These are phyloP conservation scores for Rugalucina vietnamica DNA, from an alignment of 2,888 invertebrate species.

Conservation along the genomic window DNA sequence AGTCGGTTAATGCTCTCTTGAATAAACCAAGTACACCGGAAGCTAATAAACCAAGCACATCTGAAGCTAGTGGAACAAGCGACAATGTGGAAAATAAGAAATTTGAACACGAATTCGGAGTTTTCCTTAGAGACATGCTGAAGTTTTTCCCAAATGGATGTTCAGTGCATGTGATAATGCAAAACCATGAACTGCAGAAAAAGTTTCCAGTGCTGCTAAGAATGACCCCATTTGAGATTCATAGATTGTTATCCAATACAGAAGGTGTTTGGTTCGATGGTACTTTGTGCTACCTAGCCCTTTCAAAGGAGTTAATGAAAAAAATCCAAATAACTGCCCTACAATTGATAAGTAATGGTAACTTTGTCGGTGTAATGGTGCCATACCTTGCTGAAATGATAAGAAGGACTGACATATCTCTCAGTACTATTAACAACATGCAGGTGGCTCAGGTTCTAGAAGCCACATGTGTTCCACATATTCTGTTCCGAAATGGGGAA, in stretches of 20 bases:
- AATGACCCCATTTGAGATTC: neutral
- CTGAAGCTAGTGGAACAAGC: neutral
- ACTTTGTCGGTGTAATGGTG: neutral
- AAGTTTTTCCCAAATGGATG: neutral
- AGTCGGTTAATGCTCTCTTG: neutral
- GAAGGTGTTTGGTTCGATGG: neutral
- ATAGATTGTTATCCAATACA: neutral
- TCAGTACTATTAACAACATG: neutral
- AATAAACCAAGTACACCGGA: neutral
- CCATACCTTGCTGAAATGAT: neutral
- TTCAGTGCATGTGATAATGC: neutral
- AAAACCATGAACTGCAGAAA: neutral
- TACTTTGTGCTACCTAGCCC: neutral
- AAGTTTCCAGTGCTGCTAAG: neutral
- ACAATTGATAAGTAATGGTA: neutral
- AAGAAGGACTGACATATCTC: neutral
- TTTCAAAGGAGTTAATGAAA: neutral
- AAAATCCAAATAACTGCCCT: neutral
- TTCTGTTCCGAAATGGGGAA: neutral
- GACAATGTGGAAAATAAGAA: no score
- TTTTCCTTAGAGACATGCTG: neutral
- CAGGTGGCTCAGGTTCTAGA: neutral
- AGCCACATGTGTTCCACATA: neutral
- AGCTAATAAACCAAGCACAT: neutral
- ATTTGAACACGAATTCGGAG: neutral